A percentile compares a stretch with the other conserved stretches of the same genome.
These are phyloP conservation scores for Himalopsyche phryganea DNA, from an alignment of 1,140 invertebrate genomes.

Conservation along the genomic window DNA sequence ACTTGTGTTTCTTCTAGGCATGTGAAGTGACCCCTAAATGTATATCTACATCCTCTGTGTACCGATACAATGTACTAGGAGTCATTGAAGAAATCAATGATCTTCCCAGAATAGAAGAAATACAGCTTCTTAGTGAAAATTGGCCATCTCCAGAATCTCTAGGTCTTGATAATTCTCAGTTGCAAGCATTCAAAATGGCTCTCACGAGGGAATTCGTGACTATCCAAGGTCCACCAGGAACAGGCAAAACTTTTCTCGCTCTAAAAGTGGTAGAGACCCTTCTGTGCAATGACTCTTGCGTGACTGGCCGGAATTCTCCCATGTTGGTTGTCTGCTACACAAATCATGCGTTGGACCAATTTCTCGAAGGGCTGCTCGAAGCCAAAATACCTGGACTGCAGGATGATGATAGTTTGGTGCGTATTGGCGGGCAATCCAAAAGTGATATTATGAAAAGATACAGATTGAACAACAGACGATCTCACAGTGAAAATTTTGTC, in stretches of 20 bases:
- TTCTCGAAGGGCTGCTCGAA: conserved; percentile 67
- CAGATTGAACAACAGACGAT: conserved; percentile 41
- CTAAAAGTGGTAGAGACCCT: conserved; percentile 62
- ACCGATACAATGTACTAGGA: no score
- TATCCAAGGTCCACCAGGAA: conserved; percentile 79
- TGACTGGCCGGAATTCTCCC: conserved; percentile 7
- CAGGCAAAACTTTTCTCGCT: conserved; percentile 77
- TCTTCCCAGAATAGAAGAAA: no score
- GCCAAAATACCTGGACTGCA: no score
- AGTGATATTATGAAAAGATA: conserved; percentile 54
- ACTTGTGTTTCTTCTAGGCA: no score
- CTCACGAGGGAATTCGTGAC: conserved; percentile 63
- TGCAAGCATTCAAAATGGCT: conserved; percentile 56
- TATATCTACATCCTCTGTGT: no score
- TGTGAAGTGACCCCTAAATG: no score
- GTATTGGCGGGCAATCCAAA: conserved; percentile 71
- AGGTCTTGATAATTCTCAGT: conserved; percentile 58
- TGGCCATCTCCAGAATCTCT: conserved; percentile 48
- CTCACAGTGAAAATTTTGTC: neutral
- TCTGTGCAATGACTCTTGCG: conserved; percentile 47
- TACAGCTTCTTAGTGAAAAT: no score
- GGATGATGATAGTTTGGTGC: no score
- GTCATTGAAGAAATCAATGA: no score
- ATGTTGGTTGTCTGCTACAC: conserved; percentile 81
- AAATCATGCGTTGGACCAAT: conserved; percentile 87